These are phyloP conservation scores for Myotis brandtii DNA, from an alignment of 2,113 vertebrate species.

Conservation along the genomic window DNA sequence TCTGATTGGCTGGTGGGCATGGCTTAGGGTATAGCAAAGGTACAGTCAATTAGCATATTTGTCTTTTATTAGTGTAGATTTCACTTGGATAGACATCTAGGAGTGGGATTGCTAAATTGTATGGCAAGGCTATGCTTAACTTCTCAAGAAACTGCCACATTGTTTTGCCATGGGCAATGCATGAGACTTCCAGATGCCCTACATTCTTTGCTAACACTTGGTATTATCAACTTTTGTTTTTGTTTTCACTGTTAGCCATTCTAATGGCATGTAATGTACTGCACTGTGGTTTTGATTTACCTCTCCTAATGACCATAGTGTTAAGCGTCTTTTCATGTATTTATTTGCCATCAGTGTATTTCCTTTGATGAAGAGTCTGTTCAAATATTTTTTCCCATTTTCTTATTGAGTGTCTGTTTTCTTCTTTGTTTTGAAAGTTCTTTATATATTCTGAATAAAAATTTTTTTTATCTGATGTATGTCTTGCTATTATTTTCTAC, in stretches of 20 bases:
- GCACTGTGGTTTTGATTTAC: neutral
- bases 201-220: neutral
- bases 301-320: neutral
- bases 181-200: neutral
- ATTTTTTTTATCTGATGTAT: neutral
- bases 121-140: neutral
- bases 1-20: too few relatives aligned
- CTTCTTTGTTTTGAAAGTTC: neutral
- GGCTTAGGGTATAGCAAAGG: too few relatives aligned
- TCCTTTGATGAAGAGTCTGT: neutral
- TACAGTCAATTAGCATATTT: too few relatives aligned
- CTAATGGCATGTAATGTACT: neutral
- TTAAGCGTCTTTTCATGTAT: neutral
- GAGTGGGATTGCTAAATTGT: neutral
- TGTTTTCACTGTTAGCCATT: neutral
- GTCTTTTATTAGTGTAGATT: neutral
- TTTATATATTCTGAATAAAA: neutral
- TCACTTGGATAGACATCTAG: constrained; percentile 5
- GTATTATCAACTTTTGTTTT: neutral
- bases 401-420: neutral
- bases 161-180: neutral
- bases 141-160: neutral
- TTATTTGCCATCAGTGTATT: neutral
- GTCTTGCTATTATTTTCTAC: neutral
- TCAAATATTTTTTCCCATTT: neutral